These are phyloP conservation scores for Chromobotia macracanthus DNA, from an alignment of 2,797 vertebrate genomes.

Conservation along the genomic window DNA sequence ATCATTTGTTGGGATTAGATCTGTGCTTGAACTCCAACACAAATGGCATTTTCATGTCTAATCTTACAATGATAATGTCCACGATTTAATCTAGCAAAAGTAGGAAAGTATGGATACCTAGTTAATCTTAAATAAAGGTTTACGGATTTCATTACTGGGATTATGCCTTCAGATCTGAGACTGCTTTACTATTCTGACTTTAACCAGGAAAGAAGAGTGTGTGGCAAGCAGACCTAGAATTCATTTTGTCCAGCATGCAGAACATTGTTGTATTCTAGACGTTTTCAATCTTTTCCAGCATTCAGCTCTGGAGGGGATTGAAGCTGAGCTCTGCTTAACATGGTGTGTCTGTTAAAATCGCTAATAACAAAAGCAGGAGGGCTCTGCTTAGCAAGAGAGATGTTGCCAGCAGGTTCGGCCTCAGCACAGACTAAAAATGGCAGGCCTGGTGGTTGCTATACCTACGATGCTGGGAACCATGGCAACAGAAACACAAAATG, in stretches of 20 bases:
- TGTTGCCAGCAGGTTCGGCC: conserved; percentile 21
- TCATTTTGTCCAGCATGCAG: conserved; percentile 1
- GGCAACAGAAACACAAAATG: conserved; percentile 74
- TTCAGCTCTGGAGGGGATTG: not conserved
- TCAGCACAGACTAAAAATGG: conserved; percentile 70
- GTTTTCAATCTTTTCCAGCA: not conserved
- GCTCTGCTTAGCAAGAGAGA: conserved; percentile 22
- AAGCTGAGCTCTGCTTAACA: not conserved
- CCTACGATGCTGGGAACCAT: conserved; percentile 78
- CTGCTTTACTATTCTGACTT: conserved; percentile 39
- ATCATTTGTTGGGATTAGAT: conserved; percentile 17
- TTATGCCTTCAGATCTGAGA: conserved; percentile 33
- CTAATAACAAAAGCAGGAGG: conserved; percentile 34
- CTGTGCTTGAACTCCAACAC: not conserved
- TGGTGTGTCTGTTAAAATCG: conserved; percentile 13
- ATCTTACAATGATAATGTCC: conserved; percentile 25
- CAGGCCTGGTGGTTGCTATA: conserved; percentile 72
- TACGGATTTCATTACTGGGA: conserved; percentile 45
- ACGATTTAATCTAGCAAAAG: conserved; percentile 60
- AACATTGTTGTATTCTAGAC: not conserved
- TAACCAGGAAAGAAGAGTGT: conserved; percentile 20
- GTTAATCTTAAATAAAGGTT: conserved; percentile 58
- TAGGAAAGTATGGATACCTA: conserved; percentile 38
- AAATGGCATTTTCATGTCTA: conserved; percentile 9
- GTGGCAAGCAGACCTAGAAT: conserved; percentile 15